Percentiles rank a stretch among this genome's conserved stretches.
Conservation (phyloP, 2,797 vertebrate genomes). For the Craterocephalus amniculus region DNA sequence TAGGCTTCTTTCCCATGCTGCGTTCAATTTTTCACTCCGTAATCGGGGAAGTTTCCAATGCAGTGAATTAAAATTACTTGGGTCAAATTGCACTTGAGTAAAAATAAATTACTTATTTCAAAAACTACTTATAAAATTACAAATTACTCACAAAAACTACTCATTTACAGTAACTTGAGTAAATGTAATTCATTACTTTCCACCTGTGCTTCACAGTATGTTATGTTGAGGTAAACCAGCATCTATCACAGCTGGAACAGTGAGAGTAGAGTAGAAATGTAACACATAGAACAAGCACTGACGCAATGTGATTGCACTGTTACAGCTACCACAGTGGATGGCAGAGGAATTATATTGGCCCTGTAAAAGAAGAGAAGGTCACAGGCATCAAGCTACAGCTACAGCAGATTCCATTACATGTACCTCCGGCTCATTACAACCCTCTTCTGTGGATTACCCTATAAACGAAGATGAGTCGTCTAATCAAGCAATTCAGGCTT, state of each 20-base stretch:
- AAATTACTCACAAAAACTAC: too few relatives aligned
- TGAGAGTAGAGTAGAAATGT: slow-evolving; percentile 7
- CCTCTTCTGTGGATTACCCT: slow-evolving; percentile 61
- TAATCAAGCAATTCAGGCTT: slow-evolving; percentile 62
- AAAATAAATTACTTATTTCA: too few relatives aligned
- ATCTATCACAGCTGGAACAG: slow-evolving; percentile 2
- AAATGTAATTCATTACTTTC: too few relatives aligned
- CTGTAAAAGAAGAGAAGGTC: slow-evolving; percentile 52
- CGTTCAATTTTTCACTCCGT: too few relatives aligned
- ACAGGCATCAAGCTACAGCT: slow-evolving; percentile 36
- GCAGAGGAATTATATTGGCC: slow-evolving; percentile 39
- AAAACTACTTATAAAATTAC: too few relatives aligned
- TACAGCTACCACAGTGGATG: slow-evolving; percentile 25
- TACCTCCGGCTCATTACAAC: slow-evolving; percentile 23
- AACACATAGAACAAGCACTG: slow-evolving; percentile 4
- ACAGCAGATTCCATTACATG: slow-evolving; percentile 61
- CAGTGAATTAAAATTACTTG: too few relatives aligned
- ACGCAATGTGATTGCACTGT: slow-evolving; percentile 28
- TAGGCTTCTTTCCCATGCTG: too few relatives aligned
- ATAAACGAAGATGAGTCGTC: slow-evolving; percentile 71
- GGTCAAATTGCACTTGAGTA: too few relatives aligned
- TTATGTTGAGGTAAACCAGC: slow-evolving; percentile 7
- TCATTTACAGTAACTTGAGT: too few relatives aligned
- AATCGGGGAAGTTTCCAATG: too few relatives aligned
- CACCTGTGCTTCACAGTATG: slow-evolving; percentile 3